phyloP scores from a whole-genome alignment of 1,140 invertebrate genomes.

The Leguminivora glycinivorella region DNA sequence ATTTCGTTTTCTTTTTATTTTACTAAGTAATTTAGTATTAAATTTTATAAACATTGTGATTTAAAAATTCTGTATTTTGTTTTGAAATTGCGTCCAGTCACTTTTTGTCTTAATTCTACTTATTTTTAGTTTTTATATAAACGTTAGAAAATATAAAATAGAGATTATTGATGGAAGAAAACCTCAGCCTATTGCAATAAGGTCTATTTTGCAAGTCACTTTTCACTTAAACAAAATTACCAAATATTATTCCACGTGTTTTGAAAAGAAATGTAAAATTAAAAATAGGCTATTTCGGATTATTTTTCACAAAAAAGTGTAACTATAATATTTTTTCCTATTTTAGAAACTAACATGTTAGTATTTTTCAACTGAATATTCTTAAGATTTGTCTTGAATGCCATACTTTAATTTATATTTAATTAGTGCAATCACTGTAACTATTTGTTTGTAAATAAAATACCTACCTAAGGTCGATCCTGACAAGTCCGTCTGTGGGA shows the following conservation, averaged over 20 bases:
- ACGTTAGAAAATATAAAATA: background rate
- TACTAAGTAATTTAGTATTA: background rate
- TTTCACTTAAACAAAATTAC: too few species aligned
- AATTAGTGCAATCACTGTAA: conserved; percentile 9
- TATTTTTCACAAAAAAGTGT: too few species aligned
- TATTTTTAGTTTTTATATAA: background rate
- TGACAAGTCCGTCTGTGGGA: too few species aligned
- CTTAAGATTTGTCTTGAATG: conserved; percentile 37
- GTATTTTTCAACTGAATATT: background rate
- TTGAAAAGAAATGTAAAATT: too few species aligned
- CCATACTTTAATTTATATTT: conserved; percentile 43
- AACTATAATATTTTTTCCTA: too few species aligned
- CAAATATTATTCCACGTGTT: too few species aligned
- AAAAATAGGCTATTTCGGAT: too few species aligned
- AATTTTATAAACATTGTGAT: background rate
- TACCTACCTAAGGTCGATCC: too few species aligned
- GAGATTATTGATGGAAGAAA: background rate
- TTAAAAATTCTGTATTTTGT: background rate
- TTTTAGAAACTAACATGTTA: too few species aligned
- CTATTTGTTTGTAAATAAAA: conserved; percentile 35
- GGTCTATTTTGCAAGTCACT: too few species aligned
- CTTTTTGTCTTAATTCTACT: background rate
- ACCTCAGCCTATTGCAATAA: background rate
- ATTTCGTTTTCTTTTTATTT: background rate
- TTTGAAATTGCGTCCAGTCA: background rate